Evolutionary conservation across 2,113 vertebrate genomes (phyloP).

Genomic region (Ammodytes dubius): DNA sequence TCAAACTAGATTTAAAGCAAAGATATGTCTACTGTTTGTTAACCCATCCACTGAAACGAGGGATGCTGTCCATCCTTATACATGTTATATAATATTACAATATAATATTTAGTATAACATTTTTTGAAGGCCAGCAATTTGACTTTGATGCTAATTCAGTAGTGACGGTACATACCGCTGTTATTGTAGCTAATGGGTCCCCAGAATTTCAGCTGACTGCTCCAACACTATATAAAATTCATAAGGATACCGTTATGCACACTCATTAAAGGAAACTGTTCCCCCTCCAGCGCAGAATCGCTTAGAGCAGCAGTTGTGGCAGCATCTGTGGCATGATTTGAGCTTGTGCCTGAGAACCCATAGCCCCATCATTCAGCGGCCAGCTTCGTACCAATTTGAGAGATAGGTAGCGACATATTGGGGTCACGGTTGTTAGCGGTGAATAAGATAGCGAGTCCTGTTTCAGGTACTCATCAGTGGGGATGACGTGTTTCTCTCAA

Average conservation of each 20-base stretch:
- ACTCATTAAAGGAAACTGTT: slow-evolving; percentile 44
- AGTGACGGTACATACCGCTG: neutral
- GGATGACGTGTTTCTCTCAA: slow-evolving; percentile 43
- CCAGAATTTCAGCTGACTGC: neutral
- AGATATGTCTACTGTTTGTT: neutral
- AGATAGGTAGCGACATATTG: slow-evolving; percentile 71
- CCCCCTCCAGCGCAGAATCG: slow-evolving; percentile 16
- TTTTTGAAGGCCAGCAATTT: neutral
- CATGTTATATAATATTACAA: neutral
- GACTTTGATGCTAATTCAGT: neutral
- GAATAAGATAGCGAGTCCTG: slow-evolving; percentile 50
- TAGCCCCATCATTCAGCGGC: slow-evolving; percentile 58
- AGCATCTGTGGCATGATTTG: slow-evolving; percentile 36
- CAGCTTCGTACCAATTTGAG: slow-evolving; percentile 32
- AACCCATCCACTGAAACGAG: neutral
- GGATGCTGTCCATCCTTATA: neutral
- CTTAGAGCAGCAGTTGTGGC: slow-evolving; percentile 52
- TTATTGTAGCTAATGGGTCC: neutral
- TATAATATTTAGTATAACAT: neutral
- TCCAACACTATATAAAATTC: slow-evolving; percentile 12
- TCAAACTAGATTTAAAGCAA: neutral
- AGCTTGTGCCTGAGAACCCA: slow-evolving; percentile 41
- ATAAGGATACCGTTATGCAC: neutral
- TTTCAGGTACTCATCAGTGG: slow-evolving; percentile 46
- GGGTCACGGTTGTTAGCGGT: slow-evolving; percentile 66